These are phyloP conservation scores for Ageneiosus marmoratus DNA, from an alignment of 2,113 vertebrate genomes.

Conservation along the genomic window DNA sequence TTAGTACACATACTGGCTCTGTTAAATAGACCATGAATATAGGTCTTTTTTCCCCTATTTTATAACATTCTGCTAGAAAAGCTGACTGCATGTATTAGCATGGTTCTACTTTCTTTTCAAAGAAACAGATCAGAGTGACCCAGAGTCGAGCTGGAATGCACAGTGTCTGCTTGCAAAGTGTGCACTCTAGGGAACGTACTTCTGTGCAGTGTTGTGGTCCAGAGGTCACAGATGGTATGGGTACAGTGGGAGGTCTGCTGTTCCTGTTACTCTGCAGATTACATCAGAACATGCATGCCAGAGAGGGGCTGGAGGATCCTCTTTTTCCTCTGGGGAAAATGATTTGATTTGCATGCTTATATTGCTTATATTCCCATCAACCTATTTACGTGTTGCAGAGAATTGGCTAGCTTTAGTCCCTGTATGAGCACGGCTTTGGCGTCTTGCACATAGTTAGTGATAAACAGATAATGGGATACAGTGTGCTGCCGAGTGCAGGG, in stretches of 20 bases:
- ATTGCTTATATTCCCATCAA: slow-evolving; percentile 28
- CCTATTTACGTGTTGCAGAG: background rate
- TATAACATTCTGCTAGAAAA: slow-evolving; percentile 2
- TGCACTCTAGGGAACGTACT: slow-evolving; percentile 13
- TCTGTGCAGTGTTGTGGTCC: slow-evolving; percentile 13
- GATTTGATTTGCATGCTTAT: slow-evolving; percentile 37
- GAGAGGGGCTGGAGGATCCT: slow-evolving; percentile 46
- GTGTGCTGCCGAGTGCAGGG: slow-evolving; percentile 3
- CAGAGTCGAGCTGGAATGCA: slow-evolving; percentile 48
- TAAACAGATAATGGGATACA: slow-evolving; percentile 27
- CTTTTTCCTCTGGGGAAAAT: slow-evolving; percentile 34
- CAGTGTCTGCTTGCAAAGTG: slow-evolving; percentile 10
- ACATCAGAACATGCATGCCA: slow-evolving; percentile 50
- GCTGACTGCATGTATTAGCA: background rate
- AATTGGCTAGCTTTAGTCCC: background rate
- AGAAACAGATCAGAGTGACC: slow-evolving; percentile 31
- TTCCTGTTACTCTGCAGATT: slow-evolving; percentile 45
- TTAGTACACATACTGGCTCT: background rate
- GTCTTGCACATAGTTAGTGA: background rate
- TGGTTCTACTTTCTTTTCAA: slow-evolving; percentile 5
- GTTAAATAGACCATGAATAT: background rate
- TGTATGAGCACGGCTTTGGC: background rate
- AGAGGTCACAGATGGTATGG: slow-evolving; percentile 35
- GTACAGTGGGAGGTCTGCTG: slow-evolving; percentile 21
- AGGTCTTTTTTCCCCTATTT: background rate